Base-by-base conservation (phyloP, 2,888 invertebrate genomes). In the Chydorus sphaericus region DNA sequence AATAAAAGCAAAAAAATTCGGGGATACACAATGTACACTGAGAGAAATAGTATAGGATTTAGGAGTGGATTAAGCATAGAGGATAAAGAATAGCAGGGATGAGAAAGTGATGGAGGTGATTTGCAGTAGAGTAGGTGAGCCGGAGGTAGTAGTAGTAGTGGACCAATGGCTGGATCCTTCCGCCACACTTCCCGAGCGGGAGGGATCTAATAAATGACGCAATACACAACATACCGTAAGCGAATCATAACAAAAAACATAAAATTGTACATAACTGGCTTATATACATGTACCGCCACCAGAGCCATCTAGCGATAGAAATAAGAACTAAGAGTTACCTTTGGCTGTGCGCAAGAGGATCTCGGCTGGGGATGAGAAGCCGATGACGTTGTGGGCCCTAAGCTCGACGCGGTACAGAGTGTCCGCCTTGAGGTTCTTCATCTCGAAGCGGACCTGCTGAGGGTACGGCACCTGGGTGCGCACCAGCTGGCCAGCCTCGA, bases 361-460 rank as follows among this genome's bases (percentile, higher is more conserved):
- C 66, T 81, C 78, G 39, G 84, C 83, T 1, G 88, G 82, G 58
- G 78, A 74, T 65, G 91, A 88, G 71, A 75, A 81, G 57, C 92
- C 93, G 60, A 92, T 83, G 26, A 78, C 73, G 70, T 94, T 94
- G 69, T 84, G 85, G 48, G 92, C 93, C 62, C 80, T 76, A 57
- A 93, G 74, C 66, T 88, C 85, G 65, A 90, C 81, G 66, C 79
- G 80, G 74, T 94, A 93, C 62, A 79, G 80, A 5, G 87, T 85
- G 67, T 89, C 85, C 1, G 90, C 80, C 55, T 74, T 73, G 20
- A 94, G 76, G 16, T 76, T 72, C 60, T 76, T 76, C 66, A 92
- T 74, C 71, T 62, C 62, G 58, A 62, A 62, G n/a, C 64, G 58
- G 7, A 65, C 63, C 20, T 61, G 56, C 18, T 64, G 63, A 44